Base-by-base conservation (phyloP, 2,113 vertebrate species). In the Pterocles gutturalis region DNA sequence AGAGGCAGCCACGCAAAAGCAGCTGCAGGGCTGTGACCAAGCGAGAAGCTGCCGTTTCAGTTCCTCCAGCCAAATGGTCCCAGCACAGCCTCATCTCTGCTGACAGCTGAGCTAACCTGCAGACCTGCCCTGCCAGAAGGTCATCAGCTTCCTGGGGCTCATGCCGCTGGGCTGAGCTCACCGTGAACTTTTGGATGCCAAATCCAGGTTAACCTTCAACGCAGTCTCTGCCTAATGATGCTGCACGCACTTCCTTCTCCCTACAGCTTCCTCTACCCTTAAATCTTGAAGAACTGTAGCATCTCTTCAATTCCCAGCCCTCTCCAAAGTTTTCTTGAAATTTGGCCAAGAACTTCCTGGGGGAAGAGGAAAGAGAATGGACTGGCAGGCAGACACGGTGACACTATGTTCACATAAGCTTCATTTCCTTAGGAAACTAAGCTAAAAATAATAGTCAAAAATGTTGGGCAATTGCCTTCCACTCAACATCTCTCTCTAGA, bases 401-500 rank as follows among this genome's bases (percentile, higher is more conserved):
- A 95, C 89, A 85, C 77, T 66, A 2, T 71, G 65, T 83, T 93
- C 96, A 72, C 77, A 95, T 85, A 31, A 87, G 65, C 62, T 96
- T 72, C 77, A 83, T 94, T 97, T 96, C 94, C 96, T 85, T 96
- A 93, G 96, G 93, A 97, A 96, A 92, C 29, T 34, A 69, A 83
- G 78, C 91, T 96, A 94, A 97, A 97, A 96, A 96, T 95, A 96
- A 91, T 81, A 86, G 60, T 82, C 17, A 65, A 53, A 95, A 93
- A 92, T 53, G 53, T 72, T 93, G 91, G 89, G 92, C 80, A 83
- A 88, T 69, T 83, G 93, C 91, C 86, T 90, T 79, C 90, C 87
- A 82, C 93, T 96, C 94, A 94, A 94, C 88, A 95, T 96, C 65
- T 96, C 89, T 94, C 96, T 92, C 87, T 80, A 91, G 85, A 92